Evolutionary conservation across 2,113 vertebrate genomes (phyloP), one percentile per base, ranked within the genome.

Genomic region (Solea solea): DNA sequence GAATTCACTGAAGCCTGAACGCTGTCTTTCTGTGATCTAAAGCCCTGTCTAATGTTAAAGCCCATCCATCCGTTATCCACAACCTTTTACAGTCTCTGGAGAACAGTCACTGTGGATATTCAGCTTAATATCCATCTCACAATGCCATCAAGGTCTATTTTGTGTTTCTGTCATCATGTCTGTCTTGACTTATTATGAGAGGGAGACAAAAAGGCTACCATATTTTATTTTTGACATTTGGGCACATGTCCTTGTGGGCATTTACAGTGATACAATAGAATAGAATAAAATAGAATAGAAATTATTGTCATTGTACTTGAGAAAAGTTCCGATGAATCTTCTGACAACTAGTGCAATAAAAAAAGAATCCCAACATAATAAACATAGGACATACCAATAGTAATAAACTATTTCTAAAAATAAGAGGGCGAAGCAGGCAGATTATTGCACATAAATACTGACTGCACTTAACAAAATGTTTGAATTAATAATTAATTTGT

Each of bases 11-110:
- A 54, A 75, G 83, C 56, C 50, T 77, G 65, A 87, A 80, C 80
- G 71, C 62, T 74, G 80, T 51, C 76, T 80, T 48, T 79, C 71
- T 84, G 69, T 89, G 85, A 88, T 91, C 81, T 81, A 90, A 85
- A 82, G 82, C 86, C 76, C 80, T 83, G 83, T 90, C 87, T 88
- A 27, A 64, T 72, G 78, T 77, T 88, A 81, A 85, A 88, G 72
- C 77, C 76, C 78, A 80, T 84, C 85, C 76, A 87, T 84, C 73
- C 57, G 58, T 81, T 85, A 81, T 82, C 69, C 62, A 62, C 69
- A 80, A 65, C 66, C 72, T 70, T 80, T 81, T 78, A 79, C 74
- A 82, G 69, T 76, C 27, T 69, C 77, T 13, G n/a, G 59, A 79
- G 78, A 87, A 72, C 61, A 67, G 69, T 74, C 55, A 62, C 34